Base-by-base conservation (phyloP, 2,113 vertebrate species). In the Nettapus auritus region DNA sequence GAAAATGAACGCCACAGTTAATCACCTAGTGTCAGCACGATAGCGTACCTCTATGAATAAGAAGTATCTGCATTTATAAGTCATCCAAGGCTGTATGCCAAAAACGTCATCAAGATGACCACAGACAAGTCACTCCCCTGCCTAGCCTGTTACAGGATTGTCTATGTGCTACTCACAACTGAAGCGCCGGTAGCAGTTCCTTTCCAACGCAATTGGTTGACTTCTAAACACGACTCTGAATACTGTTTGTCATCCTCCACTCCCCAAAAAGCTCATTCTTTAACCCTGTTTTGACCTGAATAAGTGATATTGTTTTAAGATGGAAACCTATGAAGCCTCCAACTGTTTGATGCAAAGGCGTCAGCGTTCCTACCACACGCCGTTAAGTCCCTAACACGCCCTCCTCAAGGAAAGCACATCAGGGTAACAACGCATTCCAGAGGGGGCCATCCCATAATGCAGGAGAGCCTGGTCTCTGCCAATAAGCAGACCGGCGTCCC, bases 391-490 rank as follows among this genome's bases (percentile, higher is more conserved):
- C 59, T 38, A 40, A 63, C 44, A 42, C 23, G 63, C 21, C 50
- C 26, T 88, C 23, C 68, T 88, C 12, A 25, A 62, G 28, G 34
- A 91, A 94, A 64, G 31, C 29, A 79, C 53, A 75, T 52, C 68
- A 70, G 56, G 42, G 34, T 68, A 79, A 88, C 90, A 86, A 82
- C 8, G 53, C 3, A 38, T 13, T 62, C 52, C 50, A 57, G 76
- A 86, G 50, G 89, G 53, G 57, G 70, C 62, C 77, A 81, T 52
- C 83, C 62, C 66, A 60, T 34, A 79, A 85, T 83, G 52, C 16
- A 80, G 59, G 82, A 69, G 44, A 69, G 90, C 34, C 76, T 91
- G 91, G 60, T 71, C 76, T 93, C 68, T 86, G 80, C 82, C 88
- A 95, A 50, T 13, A 80, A 87, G 62, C 23, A 79, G 80, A 68